Conservation (phyloP, 2,888 invertebrate genomes). For the Coelinius sp. region DNA sequence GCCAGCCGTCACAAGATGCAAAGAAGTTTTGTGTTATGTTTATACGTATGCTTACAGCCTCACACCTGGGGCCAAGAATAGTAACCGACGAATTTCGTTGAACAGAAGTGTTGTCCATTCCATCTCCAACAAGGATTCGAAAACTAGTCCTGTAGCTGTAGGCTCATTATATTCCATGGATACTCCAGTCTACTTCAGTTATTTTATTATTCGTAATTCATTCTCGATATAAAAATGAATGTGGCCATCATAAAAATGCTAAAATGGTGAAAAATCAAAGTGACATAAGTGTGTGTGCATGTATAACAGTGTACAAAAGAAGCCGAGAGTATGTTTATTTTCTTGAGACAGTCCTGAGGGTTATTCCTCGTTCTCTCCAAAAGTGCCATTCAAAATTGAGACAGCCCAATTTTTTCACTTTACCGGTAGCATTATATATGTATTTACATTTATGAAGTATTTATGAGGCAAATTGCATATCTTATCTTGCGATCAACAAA, state of each 20-base stretch:
- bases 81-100: conserved; percentile 50
- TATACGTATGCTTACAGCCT: conserved; percentile 63
- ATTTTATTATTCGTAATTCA: too few species aligned
- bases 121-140: conserved; percentile 39
- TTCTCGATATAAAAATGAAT: too few species aligned
- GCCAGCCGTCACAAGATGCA: conserved; percentile 32
- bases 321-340: conserved; percentile 59
- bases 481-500: too few species aligned
- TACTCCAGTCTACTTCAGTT: too few species aligned
- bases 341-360: conserved; percentile 55
- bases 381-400: conserved; percentile 34
- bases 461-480: too few species aligned
- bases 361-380: conserved; percentile 39
- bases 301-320: conserved; percentile 57
- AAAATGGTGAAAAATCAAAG: conserved; percentile 40
- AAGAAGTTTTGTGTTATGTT: conserved; percentile 60
- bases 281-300: conserved; percentile 57
- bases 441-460: neutral
- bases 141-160: too few species aligned
- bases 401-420: conserved; percentile 34
- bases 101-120: conserved; percentile 46
- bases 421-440: neutral
- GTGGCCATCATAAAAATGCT: neutral
- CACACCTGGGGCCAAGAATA: conserved; percentile 67
- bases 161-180: too few species aligned